Evolutionary conservation across 1,140 invertebrate genomes (phyloP).

Genomic region (Trigoniulus corallinus): DNA sequence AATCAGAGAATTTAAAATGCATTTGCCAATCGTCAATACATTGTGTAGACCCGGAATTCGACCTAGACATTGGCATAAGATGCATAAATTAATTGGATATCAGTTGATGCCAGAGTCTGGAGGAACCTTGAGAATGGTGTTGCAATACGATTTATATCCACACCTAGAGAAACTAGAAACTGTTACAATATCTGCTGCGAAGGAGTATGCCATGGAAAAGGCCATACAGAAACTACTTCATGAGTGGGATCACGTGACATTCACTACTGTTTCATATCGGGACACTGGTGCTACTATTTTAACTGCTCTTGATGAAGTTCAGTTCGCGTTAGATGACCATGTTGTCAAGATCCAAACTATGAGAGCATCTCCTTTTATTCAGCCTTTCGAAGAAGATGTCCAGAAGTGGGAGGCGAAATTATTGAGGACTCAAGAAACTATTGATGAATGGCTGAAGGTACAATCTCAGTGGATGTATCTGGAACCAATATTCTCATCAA

Average conservation of each 20-base stretch:
- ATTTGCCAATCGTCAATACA: constrained; percentile 59
- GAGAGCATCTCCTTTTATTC: constrained; percentile 78
- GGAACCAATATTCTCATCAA: constrained; percentile 80
- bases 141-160: constrained; percentile 51
- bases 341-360: constrained; percentile 74
- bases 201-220: constrained; percentile 59
- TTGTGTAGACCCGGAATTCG: constrained; percentile 72
- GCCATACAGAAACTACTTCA: constrained; percentile 62
- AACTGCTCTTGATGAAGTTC: constrained; percentile 64
- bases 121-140: constrained; percentile 63
- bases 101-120: constrained; percentile 72
- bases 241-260: constrained; percentile 65
- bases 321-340: constrained; percentile 71
- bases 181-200: constrained; percentile 74
- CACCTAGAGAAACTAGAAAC: constrained; percentile 62
- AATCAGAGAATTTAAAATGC: constrained; percentile 33
- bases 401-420: constrained; percentile 60
- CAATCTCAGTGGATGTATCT: constrained; percentile 75
- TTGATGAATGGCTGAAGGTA: constrained; percentile 76
- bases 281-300: constrained; percentile 63
- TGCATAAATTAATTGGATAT: constrained; percentile 62
- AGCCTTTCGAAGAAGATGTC: constrained; percentile 52
- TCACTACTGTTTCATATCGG: constrained; percentile 52
- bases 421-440: constrained; percentile 51
- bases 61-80: constrained; percentile 81